A percentile compares a stretch with the other conserved stretches of the same genome.
These are phyloP conservation scores for Caenorhabditis uteleia DNA, from an alignment of 2,888 invertebrate species.

Conservation along the genomic window DNA sequence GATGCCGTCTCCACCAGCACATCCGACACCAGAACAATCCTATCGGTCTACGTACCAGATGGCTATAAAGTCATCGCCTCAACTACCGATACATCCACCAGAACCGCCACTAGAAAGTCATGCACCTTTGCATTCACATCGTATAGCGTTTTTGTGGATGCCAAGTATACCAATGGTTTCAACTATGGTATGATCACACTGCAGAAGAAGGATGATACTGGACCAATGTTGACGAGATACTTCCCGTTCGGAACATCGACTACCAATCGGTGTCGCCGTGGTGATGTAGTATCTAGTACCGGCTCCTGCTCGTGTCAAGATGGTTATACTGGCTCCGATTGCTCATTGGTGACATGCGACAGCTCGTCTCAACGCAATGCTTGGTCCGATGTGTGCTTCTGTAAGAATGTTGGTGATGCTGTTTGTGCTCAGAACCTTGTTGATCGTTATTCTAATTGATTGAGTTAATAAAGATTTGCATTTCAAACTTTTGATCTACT, in stretches of 20 bases:
- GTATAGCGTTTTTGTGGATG: conserved; percentile 16
- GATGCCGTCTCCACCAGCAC: conserved; percentile 24
- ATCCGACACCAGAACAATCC: conserved; percentile 13
- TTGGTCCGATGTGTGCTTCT: conserved; percentile 28
- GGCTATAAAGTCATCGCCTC: conserved; percentile 5
- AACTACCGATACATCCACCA: too few relatives aligned
- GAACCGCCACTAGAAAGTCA: conserved; percentile 1
- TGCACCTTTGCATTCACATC: conserved; percentile 23
- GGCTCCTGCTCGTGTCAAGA: conserved; percentile 10
- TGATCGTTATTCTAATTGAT: too few relatives aligned
- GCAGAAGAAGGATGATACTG: background rate
- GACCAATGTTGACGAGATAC: conserved; percentile 10
- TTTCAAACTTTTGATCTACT: too few relatives aligned
- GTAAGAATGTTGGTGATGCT: conserved; percentile 4
- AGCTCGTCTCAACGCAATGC: conserved; percentile 5
- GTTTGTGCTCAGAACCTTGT: too few relatives aligned
- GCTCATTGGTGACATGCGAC: conserved; percentile 13
- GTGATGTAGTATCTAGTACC: background rate
- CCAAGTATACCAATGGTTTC: conserved; percentile 8
- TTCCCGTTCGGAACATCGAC: conserved; percentile 19
- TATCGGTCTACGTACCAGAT: conserved; percentile 5
- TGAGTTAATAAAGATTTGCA: too few relatives aligned
- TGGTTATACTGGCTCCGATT: conserved; percentile 15
- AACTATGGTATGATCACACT: conserved; percentile 10
- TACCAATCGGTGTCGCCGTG: background rate